Conservation (phyloP, 1,140 invertebrate species). For the Cydia amplana region DNA sequence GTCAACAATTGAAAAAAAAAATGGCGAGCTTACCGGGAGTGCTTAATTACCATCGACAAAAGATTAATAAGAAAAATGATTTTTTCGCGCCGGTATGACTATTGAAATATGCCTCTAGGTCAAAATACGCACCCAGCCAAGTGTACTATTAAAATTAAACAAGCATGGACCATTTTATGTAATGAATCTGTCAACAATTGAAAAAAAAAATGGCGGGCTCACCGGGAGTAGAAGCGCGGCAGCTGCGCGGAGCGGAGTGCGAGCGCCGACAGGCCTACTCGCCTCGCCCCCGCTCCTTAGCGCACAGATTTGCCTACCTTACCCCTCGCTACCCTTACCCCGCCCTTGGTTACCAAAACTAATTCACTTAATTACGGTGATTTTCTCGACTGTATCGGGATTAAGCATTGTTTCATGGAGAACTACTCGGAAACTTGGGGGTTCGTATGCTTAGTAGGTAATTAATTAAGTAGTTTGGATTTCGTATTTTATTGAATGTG, state of each 20-base stretch:
- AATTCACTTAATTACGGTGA: slow-evolving; percentile 43
- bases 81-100: too few species aligned
- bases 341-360: slow-evolving; percentile 44
- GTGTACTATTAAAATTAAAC: slow-evolving; percentile 19
- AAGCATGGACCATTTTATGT: slow-evolving; percentile 35
- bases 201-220: slow-evolving; percentile 40
- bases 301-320: slow-evolving; percentile 52
- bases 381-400: slow-evolving; percentile 34
- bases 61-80: too few species aligned
- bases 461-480: neutral
- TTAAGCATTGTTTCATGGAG: slow-evolving; percentile 23
- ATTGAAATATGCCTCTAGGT: too few species aligned
- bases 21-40: too few species aligned
- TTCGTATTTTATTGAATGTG: neutral
- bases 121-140: neutral
- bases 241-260: slow-evolving; percentile 60
- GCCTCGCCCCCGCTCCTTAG: slow-evolving; percentile 43
- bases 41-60: too few species aligned
- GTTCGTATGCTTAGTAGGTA: neutral
- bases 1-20: slow-evolving; percentile 11
- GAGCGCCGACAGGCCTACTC: slow-evolving; percentile 49
- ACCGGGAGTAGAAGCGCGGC: slow-evolving; percentile 52
- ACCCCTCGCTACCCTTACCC: slow-evolving; percentile 50
- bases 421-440: neutral
- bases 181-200: neutral